Conservation (phyloP, 64 coral and sea anemone genomes). For the Acropora tenuis region DNA sequence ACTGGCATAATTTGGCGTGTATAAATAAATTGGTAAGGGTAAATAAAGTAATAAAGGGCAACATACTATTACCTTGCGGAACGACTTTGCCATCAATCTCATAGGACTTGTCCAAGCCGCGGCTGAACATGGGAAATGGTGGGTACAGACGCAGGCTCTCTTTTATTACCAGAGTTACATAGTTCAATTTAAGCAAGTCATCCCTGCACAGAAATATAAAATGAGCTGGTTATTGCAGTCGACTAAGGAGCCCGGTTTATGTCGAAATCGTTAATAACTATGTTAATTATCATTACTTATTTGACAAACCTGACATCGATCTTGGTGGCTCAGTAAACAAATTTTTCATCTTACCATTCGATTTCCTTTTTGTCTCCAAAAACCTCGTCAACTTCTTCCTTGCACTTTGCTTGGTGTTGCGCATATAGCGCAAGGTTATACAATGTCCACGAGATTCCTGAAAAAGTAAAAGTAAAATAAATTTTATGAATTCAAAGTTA, state of each 20-base stretch:
- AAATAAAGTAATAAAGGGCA: background rate
- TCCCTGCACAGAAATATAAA: slow-evolving; percentile 26
- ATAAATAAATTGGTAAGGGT: too few species aligned
- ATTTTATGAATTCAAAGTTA: background rate
- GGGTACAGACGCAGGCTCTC: slow-evolving; percentile 71
- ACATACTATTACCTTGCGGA: slow-evolving; percentile 49
- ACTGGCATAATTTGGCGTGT: too few species aligned
- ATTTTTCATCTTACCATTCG: slow-evolving; percentile 7
- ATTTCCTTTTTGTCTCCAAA: slow-evolving; percentile 33
- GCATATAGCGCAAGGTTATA: slow-evolving; percentile 51
- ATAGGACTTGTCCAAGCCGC: slow-evolving; percentile 65
- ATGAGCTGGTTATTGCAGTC: background rate
- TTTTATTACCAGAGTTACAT: slow-evolving; percentile 62
- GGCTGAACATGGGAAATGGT: slow-evolving; percentile 63
- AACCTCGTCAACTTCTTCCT: slow-evolving; percentile 61
- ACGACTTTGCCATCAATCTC: slow-evolving; percentile 63
- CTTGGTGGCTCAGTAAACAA: too few species aligned
- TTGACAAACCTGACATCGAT: too few species aligned
- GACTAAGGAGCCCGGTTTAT: too few species aligned
- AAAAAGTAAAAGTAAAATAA: background rate
- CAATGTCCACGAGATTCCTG: slow-evolving; percentile 36
- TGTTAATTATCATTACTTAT: too few species aligned
- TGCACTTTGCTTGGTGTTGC: slow-evolving; percentile 57
- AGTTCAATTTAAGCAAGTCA: slow-evolving; percentile 31
- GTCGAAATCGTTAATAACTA: too few species aligned